These are phyloP conservation scores for Carcina quercana DNA, from an alignment of 2,888 invertebrate species.

Conservation along the genomic window DNA sequence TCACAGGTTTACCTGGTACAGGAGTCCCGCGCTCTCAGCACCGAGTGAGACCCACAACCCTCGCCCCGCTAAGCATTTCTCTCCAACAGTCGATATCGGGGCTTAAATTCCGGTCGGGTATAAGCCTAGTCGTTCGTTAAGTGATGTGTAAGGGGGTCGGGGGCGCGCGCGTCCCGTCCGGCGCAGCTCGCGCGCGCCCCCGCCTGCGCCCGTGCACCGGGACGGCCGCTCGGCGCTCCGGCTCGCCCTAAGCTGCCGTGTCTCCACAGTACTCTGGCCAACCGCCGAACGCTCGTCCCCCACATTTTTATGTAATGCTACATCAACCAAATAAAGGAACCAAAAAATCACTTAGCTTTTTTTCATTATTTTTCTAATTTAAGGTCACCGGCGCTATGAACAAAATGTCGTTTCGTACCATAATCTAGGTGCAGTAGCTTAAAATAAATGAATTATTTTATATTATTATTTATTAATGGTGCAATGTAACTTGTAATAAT, in stretches of 20 bases:
- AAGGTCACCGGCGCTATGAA: slow-evolving; percentile 53
- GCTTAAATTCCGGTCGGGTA: slow-evolving; percentile 70
- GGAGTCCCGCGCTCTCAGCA: slow-evolving; percentile 82
- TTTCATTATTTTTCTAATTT: slow-evolving; percentile 64
- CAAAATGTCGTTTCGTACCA: slow-evolving; percentile 44
- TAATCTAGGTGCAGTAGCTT: slow-evolving; percentile 55
- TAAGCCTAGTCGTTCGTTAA: slow-evolving; percentile 69
- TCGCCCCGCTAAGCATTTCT: slow-evolving; percentile 61
- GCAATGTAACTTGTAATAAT: slow-evolving; percentile 70
- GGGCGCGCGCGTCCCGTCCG: slow-evolving; percentile 29
- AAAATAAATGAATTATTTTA: slow-evolving; percentile 66
- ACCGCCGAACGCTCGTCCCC: slow-evolving; percentile 62
- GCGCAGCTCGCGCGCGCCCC: slow-evolving; percentile 27
- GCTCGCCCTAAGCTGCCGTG: slow-evolving; percentile 64
- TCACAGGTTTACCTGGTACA: slow-evolving; percentile 94
- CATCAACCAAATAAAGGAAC: slow-evolving; percentile 65
- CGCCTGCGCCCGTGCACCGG: slow-evolving; percentile 31
- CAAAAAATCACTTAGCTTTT: slow-evolving; percentile 59
- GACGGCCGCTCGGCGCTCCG: slow-evolving; percentile 59
- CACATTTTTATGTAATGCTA: slow-evolving; percentile 48
- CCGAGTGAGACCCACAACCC: slow-evolving; percentile 45
- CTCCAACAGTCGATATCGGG: slow-evolving; percentile 48
- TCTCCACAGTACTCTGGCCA: slow-evolving; percentile 51
- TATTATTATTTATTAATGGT: slow-evolving; percentile 70
- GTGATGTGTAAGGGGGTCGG: slow-evolving; percentile 42